Conservation (phyloP, 2,888 invertebrate genomes). For the Phrixothrix hirtus region DNA sequence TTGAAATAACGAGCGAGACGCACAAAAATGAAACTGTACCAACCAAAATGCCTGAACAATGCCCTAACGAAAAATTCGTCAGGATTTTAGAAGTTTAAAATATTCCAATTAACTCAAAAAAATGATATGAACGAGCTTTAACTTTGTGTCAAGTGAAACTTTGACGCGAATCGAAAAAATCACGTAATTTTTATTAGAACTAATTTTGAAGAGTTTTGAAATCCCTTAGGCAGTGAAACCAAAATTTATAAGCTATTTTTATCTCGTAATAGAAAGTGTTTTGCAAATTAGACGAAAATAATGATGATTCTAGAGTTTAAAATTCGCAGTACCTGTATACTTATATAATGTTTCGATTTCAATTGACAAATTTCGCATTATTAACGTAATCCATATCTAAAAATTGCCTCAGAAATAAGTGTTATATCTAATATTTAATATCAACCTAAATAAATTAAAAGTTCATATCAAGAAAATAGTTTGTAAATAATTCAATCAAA, state of each 20-base stretch:
- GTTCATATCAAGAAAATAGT: slow-evolving; percentile 1
- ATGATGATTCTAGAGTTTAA: slow-evolving; percentile 6
- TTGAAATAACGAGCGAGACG: slow-evolving; percentile 15
- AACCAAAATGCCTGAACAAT: slow-evolving; percentile 24
- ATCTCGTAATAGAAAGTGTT: slow-evolving; percentile 6
- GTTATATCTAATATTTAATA: not conserved
- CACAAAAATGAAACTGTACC: slow-evolving; percentile 29
- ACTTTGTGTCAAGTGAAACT: slow-evolving; percentile 12
- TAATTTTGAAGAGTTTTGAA: slow-evolving; percentile 11
- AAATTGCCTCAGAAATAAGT: not conserved
- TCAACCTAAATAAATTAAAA: not conserved
- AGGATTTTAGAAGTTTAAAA: slow-evolving; percentile 22
- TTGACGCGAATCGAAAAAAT: too few relatives aligned
- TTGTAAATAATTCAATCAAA: slow-evolving; percentile 9
- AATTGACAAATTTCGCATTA: not conserved
- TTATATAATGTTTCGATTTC: not conserved
- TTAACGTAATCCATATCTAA: not conserved
- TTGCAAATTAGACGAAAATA: slow-evolving; percentile 11
- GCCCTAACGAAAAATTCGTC: slow-evolving; percentile 15
- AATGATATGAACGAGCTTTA: slow-evolving; percentile 15
- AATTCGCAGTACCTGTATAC: too few relatives aligned
- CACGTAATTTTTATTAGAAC: too few relatives aligned
- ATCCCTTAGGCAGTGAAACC: slow-evolving; percentile 9
- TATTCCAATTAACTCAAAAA: not conserved
- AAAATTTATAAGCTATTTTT: slow-evolving; percentile 10